Conservation (phyloP, 2,797 vertebrate genomes). For the Catostomus latipinnis region DNA sequence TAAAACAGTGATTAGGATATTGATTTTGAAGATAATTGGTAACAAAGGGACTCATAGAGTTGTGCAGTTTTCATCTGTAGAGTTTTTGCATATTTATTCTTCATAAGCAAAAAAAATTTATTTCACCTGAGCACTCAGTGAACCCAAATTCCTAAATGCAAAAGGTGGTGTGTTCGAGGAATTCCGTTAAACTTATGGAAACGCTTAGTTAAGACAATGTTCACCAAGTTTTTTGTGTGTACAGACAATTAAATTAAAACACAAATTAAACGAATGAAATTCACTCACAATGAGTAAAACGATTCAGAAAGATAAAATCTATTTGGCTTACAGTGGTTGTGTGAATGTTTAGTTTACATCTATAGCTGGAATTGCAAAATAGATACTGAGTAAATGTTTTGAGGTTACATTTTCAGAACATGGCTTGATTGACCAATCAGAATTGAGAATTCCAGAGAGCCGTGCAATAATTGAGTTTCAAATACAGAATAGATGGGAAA, state of each 20-base stretch:
- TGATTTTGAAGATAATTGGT: background rate
- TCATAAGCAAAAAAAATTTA: background rate
- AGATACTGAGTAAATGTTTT: background rate
- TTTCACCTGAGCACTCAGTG: background rate
- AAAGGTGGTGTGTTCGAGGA: conserved; percentile 41
- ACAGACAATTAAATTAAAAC: no score
- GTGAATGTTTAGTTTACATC: background rate
- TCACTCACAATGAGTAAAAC: background rate
- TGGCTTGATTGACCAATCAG: no score
- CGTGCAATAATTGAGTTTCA: no score
- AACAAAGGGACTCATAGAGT: background rate
- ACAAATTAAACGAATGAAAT: background rate
- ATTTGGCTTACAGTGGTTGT: background rate
- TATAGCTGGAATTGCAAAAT: background rate
- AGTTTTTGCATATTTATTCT: background rate
- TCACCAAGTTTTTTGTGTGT: background rate
- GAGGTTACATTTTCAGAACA: background rate
- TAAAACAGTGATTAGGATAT: background rate
- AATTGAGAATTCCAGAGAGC: no score
- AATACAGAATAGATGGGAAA: no score
- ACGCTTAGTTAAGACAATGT: background rate
- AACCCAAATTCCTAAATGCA: conserved; percentile 43
- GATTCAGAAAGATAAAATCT: conserved; percentile 1
- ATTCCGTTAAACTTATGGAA: conserved; percentile 45
- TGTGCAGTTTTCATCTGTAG: background rate